A percentile compares a stretch with the other conserved stretches of the same genome.
Conservation (phyloP, 2,888 invertebrate genomes). For the Onchidella celtica region DNA sequence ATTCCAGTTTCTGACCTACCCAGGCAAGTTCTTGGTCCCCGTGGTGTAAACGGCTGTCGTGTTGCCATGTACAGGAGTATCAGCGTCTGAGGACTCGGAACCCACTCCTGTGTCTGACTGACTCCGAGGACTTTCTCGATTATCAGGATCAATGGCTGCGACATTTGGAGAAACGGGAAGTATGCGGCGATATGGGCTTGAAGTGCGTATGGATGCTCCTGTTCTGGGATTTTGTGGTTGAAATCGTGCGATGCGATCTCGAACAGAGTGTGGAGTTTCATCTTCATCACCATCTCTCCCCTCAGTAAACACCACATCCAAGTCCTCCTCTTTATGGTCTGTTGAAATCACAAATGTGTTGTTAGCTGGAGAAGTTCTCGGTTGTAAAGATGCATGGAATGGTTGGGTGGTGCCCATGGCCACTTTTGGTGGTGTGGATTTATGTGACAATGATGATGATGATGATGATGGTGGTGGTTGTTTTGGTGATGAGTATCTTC, state of each 20-base stretch:
- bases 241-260: conserved; percentile 39
- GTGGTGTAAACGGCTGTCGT: neutral
- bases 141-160: neutral
- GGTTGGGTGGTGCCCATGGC: conserved; percentile 9
- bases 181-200: conserved; percentile 10
- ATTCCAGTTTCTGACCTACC: no score
- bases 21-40: conserved; percentile 8
- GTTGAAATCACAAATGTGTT: neutral
- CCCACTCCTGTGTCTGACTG: conserved; percentile 51
- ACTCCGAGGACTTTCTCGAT: conserved; percentile 28
- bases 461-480: conserved; percentile 24
- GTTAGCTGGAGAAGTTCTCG: conserved; percentile 18
- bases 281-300: conserved; percentile 1
- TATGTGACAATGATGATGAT: conserved; percentile 12
- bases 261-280: conserved; percentile 30
- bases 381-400: conserved; percentile 2
- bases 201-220: neutral
- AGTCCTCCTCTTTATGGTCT: neutral
- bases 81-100: conserved; percentile 48
- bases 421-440: conserved; percentile 11
- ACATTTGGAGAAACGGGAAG: conserved; percentile 38
- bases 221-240: conserved; percentile 5
- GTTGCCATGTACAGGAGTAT: conserved; percentile 10
- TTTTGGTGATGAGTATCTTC: conserved; percentile 5
- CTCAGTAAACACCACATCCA: conserved; percentile 4